Evolutionary conservation across 2,113 vertebrate genomes (phyloP).

Genomic region (Turnix velox): DNA sequence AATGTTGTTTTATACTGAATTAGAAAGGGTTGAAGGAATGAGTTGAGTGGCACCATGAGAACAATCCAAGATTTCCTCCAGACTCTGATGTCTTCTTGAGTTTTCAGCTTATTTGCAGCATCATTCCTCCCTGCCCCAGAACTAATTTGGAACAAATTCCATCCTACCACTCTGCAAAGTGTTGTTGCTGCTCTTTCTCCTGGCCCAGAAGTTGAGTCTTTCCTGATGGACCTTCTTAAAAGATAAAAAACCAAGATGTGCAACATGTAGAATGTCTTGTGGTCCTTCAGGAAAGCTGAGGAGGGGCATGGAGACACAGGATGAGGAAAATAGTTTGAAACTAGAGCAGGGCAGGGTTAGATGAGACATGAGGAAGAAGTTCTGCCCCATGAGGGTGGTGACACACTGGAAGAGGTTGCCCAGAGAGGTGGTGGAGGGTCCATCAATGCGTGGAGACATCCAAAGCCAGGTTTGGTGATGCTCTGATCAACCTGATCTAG

Average conservation of each 20-base stretch:
- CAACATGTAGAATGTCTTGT: not conserved
- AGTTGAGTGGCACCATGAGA: not conserved
- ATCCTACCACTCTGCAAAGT: not conserved
- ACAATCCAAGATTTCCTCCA: not conserved
- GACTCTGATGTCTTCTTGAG: not conserved
- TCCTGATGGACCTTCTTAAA: not conserved
- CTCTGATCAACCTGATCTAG: no score
- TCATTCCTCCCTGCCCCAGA: not conserved
- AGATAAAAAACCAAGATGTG: not conserved
- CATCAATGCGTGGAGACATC: no score
- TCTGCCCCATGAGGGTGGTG: no score
- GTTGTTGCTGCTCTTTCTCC: not conserved
- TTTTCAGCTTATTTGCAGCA: not conserved
- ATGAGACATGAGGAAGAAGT: no score
- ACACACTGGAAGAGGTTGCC: no score
- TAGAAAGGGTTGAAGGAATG: not conserved
- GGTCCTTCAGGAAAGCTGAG: no score
- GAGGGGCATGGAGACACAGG: no score
- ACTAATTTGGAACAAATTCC: not conserved
- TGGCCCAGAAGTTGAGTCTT: not conserved
- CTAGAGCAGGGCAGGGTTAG: no score
- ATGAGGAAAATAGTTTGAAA: no score
- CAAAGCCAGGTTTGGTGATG: no score
- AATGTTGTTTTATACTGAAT: not conserved
- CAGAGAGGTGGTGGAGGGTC: no score